Conservation (phyloP, 2,797 vertebrate species). For the Acanthiza pusilla region DNA sequence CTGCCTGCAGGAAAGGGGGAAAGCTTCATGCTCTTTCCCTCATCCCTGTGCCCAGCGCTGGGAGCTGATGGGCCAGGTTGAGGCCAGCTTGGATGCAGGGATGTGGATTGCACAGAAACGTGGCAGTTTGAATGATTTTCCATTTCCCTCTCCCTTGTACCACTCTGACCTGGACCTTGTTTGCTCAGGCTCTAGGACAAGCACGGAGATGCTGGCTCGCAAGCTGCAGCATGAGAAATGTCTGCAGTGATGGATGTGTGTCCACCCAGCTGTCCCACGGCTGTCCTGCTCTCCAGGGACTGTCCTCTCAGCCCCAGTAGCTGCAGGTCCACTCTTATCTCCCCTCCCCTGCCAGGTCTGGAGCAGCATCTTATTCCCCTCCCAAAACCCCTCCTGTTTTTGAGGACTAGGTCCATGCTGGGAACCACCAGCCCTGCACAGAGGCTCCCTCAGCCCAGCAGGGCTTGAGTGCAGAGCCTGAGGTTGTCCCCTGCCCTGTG, state of each 20-base stretch:
- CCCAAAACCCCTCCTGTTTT: not conserved
- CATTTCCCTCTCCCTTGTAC: not conserved
- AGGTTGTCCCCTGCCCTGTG: not conserved
- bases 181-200: not conserved
- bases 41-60: not conserved
- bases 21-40: not conserved
- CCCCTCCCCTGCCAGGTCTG: not conserved
- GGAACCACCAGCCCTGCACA: not conserved
- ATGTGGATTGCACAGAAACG: not conserved
- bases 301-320: not conserved
- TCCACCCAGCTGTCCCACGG: not conserved
- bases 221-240: not conserved
- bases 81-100: not conserved
- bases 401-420: not conserved
- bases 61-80: not conserved
- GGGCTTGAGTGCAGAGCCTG: not conserved
- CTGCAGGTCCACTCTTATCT: not conserved
- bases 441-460: not conserved
- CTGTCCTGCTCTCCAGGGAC: not conserved
- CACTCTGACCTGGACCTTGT: not conserved
- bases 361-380: not conserved
- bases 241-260: not conserved
- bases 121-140: not conserved
- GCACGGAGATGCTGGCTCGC: accelerated
- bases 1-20: not conserved